These are phyloP conservation scores for Fistularia commersonii DNA, from an alignment of 2,797 vertebrate genomes.

Conservation along the genomic window DNA sequence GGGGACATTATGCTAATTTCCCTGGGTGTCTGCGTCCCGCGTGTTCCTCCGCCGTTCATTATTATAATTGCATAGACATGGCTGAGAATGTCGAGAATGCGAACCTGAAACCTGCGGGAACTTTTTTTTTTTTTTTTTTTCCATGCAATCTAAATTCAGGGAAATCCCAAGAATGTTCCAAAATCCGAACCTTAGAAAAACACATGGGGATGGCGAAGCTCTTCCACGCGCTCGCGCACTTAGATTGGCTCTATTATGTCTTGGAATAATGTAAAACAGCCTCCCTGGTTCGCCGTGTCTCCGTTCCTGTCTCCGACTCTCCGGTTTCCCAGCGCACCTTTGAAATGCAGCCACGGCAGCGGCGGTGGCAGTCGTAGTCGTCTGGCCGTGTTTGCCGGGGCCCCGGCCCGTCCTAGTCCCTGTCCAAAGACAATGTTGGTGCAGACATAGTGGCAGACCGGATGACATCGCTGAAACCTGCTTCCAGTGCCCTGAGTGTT, in stretches of 20 bases:
- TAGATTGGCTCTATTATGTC: constrained; percentile 77
- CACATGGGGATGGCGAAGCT: constrained; percentile 56
- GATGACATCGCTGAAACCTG: constrained; percentile 52
- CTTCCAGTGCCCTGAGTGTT: constrained; percentile 20
- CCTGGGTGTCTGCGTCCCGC: constrained; percentile 65
- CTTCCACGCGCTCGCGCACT: constrained; percentile 34
- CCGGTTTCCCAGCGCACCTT: constrained; percentile 50
- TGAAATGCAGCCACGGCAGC: constrained; percentile 66
- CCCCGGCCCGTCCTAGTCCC: constrained; percentile 19
- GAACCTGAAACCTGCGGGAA: constrained; percentile 64
- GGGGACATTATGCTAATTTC: constrained; percentile 67
- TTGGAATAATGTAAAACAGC: constrained; percentile 80
- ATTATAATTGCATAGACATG: constrained; percentile 74
- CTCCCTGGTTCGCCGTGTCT: constrained; percentile 51
- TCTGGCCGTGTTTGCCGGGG: constrained; percentile 32
- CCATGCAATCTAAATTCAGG: constrained; percentile 72
- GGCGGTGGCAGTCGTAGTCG: constrained; percentile 47
- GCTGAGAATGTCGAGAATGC: constrained; percentile 70
- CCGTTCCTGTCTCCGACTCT: constrained; percentile 56
- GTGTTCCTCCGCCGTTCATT: constrained; percentile 66
- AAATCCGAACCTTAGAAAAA: constrained; percentile 62
- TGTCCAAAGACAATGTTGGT: constrained; percentile 77
- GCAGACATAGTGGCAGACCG: constrained; percentile 60
- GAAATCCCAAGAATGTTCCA: constrained; percentile 75
- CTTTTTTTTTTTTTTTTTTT: constrained; percentile 46